Base-by-base conservation (phyloP, 2,888 invertebrate genomes). In the Sinelater perroti region DNA sequence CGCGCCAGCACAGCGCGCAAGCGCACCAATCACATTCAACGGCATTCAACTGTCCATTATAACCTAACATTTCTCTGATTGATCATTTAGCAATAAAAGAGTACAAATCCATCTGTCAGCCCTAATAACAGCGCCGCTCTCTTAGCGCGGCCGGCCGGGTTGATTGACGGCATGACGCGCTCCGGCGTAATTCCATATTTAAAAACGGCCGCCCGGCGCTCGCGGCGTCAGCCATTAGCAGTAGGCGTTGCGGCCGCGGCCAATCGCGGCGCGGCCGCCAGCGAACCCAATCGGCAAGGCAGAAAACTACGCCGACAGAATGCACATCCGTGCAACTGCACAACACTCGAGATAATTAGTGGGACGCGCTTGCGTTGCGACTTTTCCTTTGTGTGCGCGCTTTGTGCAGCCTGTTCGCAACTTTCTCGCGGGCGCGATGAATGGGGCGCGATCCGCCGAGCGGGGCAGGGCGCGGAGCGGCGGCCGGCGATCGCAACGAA, bases 151-250 rank as follows among this genome's bases (percentile, higher is more conserved):
- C 50, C 10, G 45, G 17, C 21, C 17, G 17, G 6, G 26, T 38
- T 60, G 59, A 60, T 60, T 60, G 59, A 60, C 59, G 50, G 55
- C 55, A 55, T 51, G 51, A 46, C 38, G 46, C 51, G 55, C 55
- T 60, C 55, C 55, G 59, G 55, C 50, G 55, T 47, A 50, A 50
- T 55, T 55, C 54, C 50, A 50, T 55, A 55, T 60, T 60, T 55
- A 45, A 60, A 60, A 60, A 60, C 45, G 42, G 50, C 47, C 55
- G 46, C 55, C 55, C 59, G 46, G 51, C 50, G 52, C 50, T 53
- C 49, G 28, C 35, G 60, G 53, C 58, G 67, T 70, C 72, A 70
- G 72, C 72, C 72, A 72, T 72, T 72, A 71, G 49, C 44, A 49
- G 65, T 68, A 69, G 70, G 71, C 71, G 72, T 69, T 67, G 67